Evolutionary conservation across 2,797 vertebrate genomes (phyloP).

Genomic region (Chaenodraco wilsoni): DNA sequence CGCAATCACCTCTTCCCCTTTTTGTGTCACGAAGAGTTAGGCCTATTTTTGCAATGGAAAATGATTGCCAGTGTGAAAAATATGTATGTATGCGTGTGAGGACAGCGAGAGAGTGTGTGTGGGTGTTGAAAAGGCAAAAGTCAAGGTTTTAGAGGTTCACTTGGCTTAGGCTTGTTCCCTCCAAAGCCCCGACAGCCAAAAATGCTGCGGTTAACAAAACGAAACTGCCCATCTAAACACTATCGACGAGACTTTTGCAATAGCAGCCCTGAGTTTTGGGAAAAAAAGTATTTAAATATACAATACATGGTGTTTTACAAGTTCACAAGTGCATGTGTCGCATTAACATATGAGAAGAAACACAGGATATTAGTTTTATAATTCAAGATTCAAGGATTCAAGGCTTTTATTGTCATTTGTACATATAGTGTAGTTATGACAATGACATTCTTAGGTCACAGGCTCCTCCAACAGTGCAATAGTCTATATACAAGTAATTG

Average conservation of each 20-base stretch:
- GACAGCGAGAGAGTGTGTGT: constrained; percentile 28
- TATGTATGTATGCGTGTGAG: constrained; percentile 12
- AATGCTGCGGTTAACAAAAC: constrained; percentile 68
- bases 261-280: constrained; percentile 12
- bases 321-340: constrained; percentile 46
- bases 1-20: constrained; percentile 36
- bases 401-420: too few relatives aligned
- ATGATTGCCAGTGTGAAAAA: constrained; percentile 33
- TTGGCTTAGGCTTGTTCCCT: constrained; percentile 70
- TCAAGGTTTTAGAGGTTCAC: constrained; percentile 77
- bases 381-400: too few relatives aligned
- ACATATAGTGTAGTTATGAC: too few relatives aligned
- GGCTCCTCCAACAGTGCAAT: too few relatives aligned
- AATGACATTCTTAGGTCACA: too few relatives aligned
- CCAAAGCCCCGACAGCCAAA: constrained; percentile 65
- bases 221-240: constrained; percentile 64
- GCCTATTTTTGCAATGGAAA: constrained; percentile 36
- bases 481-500: too few relatives aligned
- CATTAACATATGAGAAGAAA: constrained; percentile 20
- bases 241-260: constrained; percentile 63
- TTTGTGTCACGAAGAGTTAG: constrained; percentile 25
- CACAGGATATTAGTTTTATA: background rate
- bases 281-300: constrained; percentile 39
- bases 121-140: constrained; percentile 64
- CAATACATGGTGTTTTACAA: constrained; percentile 59